Conservation (phyloP, 2,113 vertebrate species). For the Myanophis thanlyinensis region DNA sequence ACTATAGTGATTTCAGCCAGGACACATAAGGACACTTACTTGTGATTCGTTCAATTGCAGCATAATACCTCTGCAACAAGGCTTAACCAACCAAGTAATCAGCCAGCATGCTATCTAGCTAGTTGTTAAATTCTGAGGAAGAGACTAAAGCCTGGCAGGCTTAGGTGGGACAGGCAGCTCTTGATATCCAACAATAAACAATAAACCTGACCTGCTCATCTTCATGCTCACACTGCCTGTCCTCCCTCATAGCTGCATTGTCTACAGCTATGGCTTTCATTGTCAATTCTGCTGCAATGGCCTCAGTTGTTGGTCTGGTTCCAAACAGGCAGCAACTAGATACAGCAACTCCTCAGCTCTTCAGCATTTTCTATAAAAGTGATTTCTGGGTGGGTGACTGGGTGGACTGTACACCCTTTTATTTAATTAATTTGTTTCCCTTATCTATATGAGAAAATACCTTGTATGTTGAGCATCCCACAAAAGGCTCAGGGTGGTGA, state of each 20-base stretch:
- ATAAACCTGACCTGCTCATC: not conserved
- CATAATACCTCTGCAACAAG: not conserved
- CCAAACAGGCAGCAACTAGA: not conserved
- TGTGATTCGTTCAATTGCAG: not conserved
- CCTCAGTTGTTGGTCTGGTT: not conserved
- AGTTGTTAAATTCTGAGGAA: not conserved
- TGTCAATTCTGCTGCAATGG: not conserved
- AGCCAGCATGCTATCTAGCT: not conserved
- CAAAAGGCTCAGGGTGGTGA: not conserved
- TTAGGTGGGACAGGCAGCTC: not conserved
- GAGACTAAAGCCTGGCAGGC: not conserved
- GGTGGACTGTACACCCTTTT: not conserved
- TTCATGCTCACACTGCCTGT: not conserved
- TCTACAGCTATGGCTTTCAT: not conserved
- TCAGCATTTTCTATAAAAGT: not conserved
- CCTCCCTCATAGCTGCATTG: not conserved
- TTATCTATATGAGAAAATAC: not conserved
- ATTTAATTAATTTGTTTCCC: not conserved
- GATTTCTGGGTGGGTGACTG: not conserved
- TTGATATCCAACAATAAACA: not conserved
- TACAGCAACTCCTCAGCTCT: not conserved
- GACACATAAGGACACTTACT: not conserved
- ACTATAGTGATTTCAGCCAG: not conserved
- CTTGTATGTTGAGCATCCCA: not conserved
- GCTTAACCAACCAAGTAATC: not conserved